Evolutionary conservation across 2,797 vertebrate genomes (phyloP), one percentile per base, ranked within the genome.

Genomic region (Gorsachius magnificus): DNA sequence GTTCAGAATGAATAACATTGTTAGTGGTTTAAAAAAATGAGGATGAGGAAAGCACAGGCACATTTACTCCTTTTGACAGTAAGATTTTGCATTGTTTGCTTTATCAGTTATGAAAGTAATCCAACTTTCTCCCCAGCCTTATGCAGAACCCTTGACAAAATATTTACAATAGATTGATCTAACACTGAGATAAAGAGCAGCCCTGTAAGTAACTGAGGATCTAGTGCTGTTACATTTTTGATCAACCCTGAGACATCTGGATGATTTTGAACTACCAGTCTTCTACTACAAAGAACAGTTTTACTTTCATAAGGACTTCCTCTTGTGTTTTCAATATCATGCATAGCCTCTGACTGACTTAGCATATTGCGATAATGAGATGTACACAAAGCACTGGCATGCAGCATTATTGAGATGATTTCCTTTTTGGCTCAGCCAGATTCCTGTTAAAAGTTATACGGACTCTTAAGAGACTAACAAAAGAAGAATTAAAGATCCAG

Each of bases 361-460:
- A 90, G 87, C 91, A 74, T 94, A 69, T 93, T 97, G 94, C 0
- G 56, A 92, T 97, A 97, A 97, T 95, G 94, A 97, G 93, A 94
- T 84, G 93, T 96, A 94, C 96, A 97, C 95, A 97, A 96, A 94
- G 90, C 71, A 74, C 77, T 89, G 94, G 94, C 90, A 94, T 94
- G 89, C 79, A 88, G 91, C 68, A 68, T 58, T 95, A 95, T 16
- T 95, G 87, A 91, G 96, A 97, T 94, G 79, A 95, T 97, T 97
- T 97, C 96, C 96, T 96, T 96, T 97, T 87, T 95, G 97, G 94
- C 95, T 97, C 87, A 96, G 93, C 74, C 86, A 97, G 81, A 96
- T 90, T 97, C 95, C 96, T 97, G 93, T 96, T 97, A 95, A 96
- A 97, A 96, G 94, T 95, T 96, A 94, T 72, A 77, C 41, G 0